phyloP scores from a whole-genome alignment of 1,140 invertebrate genomes.

The Pseudachorutes palmiensis region DNA sequence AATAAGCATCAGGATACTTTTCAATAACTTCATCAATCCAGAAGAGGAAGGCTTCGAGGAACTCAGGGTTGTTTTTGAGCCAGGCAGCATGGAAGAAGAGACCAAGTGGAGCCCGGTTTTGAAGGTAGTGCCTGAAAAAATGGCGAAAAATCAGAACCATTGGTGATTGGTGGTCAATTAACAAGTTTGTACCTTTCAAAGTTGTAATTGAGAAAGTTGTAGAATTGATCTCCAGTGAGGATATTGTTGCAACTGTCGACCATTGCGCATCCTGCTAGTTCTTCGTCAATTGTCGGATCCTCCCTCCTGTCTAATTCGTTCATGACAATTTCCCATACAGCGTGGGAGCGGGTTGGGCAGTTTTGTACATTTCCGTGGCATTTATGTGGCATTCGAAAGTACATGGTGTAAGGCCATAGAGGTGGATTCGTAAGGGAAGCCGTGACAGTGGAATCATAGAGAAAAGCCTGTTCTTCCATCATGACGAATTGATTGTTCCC shows the following conservation, averaged over 20 bases:
- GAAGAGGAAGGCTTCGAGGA: slow-evolving; percentile 81
- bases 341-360: slow-evolving; percentile 77
- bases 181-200: slow-evolving; percentile 58
- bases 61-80: slow-evolving; percentile 90
- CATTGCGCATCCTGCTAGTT: slow-evolving; percentile 88
- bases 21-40: slow-evolving; percentile 87
- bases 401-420: slow-evolving; percentile 95
- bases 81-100: slow-evolving; percentile 93
- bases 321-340: slow-evolving; percentile 98
- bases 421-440: slow-evolving; percentile 84
- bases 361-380: slow-evolving; percentile 89
- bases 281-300: slow-evolving; percentile 82
- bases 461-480: slow-evolving; percentile 94
- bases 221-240: slow-evolving; percentile 84
- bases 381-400: slow-evolving; percentile 90
- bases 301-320: slow-evolving; percentile 87
- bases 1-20: slow-evolving; percentile 86
- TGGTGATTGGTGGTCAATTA: background rate
- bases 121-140: slow-evolving; percentile 64
- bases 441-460: slow-evolving; percentile 92
- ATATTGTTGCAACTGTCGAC: slow-evolving; percentile 94
- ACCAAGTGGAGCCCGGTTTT: slow-evolving; percentile 84
- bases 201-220: slow-evolving; percentile 92
- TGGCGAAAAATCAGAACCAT: background rate
- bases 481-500: slow-evolving; percentile 95